Evolutionary conservation across 1,140 invertebrate species (phyloP).

Genomic region (Dendrolimus kikuchii): DNA sequence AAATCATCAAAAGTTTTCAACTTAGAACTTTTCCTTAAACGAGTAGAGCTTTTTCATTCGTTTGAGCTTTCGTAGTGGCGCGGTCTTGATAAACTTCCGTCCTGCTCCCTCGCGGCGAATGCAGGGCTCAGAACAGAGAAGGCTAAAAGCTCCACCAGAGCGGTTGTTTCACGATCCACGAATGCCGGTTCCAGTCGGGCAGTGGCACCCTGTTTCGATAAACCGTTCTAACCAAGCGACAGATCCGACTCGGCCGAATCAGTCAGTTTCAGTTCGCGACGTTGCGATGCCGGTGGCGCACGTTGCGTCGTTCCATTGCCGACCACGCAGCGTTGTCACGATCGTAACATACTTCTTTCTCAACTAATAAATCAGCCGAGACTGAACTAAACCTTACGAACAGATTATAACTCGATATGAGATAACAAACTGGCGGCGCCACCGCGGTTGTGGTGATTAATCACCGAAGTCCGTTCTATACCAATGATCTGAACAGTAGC

Average conservation of each 20-base stretch:
- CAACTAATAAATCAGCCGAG: constrained; percentile 56
- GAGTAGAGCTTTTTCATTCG: constrained; percentile 45
- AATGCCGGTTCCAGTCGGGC: constrained; percentile 29
- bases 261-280: constrained; percentile 44
- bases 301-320: constrained; percentile 30
- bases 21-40: constrained; percentile 62
- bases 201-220: too few relatives aligned
- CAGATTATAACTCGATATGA: constrained; percentile 58
- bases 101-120: constrained; percentile 36
- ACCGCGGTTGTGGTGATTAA: constrained; percentile 49
- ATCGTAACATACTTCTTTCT: constrained; percentile 47
- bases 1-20: constrained; percentile 70
- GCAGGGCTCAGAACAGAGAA: constrained; percentile 21
- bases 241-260: constrained; percentile 10
- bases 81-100: constrained; percentile 23
- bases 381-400: constrained; percentile 51
- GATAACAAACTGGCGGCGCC: constrained; percentile 46
- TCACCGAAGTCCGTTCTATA: constrained; percentile 48
- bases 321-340: constrained; percentile 35
- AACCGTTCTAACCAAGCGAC: background rate
- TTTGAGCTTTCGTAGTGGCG: constrained; percentile 26
- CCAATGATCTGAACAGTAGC: constrained; percentile 40
- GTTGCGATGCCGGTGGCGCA: constrained; percentile 52
- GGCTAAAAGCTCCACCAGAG: constrained; percentile 26
- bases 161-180: constrained; percentile 37